phyloP scores from a whole-genome alignment of 1,140 invertebrate genomes.

The Drosophila prosaltans region DNA sequence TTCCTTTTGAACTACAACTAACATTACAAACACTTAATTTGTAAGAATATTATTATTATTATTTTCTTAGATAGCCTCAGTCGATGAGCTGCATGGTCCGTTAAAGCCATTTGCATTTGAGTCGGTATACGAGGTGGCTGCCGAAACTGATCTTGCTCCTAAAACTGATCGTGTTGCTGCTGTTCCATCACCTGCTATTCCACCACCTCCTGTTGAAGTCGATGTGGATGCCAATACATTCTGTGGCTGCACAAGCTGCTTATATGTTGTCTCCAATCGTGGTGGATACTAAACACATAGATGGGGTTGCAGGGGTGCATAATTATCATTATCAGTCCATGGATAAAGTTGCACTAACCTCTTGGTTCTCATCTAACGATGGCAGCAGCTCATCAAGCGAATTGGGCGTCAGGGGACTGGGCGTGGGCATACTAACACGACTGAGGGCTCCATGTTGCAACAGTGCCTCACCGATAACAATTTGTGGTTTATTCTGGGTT shows the following conservation, averaged over 20 bases:
- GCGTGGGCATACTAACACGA: conserved; percentile 85
- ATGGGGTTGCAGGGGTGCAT: too few relatives aligned
- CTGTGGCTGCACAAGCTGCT: conserved; percentile 64
- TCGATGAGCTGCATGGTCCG: conserved; percentile 81
- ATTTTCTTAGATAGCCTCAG: conserved; percentile 69
- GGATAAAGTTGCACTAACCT: conserved; percentile 83
- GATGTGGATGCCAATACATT: conserved; percentile 17
- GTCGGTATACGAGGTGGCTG: conserved; percentile 36
- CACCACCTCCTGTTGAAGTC: conserved; percentile 14
- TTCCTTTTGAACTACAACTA: background rate
- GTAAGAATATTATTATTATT: conserved; percentile 23
- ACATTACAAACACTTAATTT: conserved; percentile 25
- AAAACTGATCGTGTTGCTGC: conserved; percentile 23
- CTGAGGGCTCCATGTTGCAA: conserved; percentile 65
- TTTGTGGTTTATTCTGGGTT: conserved; percentile 80
- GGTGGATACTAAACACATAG: conserved; percentile 64
- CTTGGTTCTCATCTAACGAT: conserved; percentile 89
- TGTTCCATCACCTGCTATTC: conserved; percentile 19
- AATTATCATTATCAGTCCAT: background rate
- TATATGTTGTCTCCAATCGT: conserved; percentile 61
- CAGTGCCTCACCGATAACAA: conserved; percentile 77
- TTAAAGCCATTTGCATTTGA: conserved; percentile 62
- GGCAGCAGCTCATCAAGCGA: conserved; percentile 91
- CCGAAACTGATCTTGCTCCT: conserved; percentile 25
- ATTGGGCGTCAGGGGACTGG: conserved; percentile 89